phyloP scores from a whole-genome alignment of 2,113 vertebrate species.

The Patagioenas fasciata region DNA sequence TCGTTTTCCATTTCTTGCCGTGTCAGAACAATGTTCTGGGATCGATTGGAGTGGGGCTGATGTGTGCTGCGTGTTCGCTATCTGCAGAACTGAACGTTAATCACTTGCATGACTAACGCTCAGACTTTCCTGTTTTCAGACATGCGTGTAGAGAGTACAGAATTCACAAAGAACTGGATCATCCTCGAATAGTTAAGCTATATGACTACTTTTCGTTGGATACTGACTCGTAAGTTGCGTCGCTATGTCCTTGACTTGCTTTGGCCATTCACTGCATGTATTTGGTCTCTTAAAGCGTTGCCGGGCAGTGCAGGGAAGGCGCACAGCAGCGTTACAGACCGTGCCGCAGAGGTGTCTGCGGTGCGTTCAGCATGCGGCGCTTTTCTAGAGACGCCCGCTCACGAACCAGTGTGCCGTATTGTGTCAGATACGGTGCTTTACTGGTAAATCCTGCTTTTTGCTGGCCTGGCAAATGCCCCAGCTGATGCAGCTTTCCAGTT shows the following conservation, averaged over 20 bases:
- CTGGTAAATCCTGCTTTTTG: neutral
- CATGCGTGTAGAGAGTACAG: constrained; percentile 98
- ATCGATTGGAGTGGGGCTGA: neutral
- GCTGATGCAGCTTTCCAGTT: neutral
- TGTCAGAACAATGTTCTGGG: neutral
- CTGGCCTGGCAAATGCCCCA: neutral
- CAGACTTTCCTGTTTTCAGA: constrained; percentile 73
- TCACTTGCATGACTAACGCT: constrained; percentile 43
- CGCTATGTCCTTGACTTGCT: neutral
- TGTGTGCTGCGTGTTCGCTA: neutral
- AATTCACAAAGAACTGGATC: constrained; percentile 99
- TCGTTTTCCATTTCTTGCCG: neutral
- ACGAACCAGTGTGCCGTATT: neutral
- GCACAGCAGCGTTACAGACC: neutral
- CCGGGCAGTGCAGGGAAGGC: neutral
- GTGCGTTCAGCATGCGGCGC: neutral
- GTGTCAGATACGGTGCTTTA: neutral
- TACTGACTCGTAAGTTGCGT: constrained; percentile 94
- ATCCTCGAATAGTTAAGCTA: constrained; percentile 98
- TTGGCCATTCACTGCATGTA: neutral
- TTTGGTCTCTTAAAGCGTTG: neutral
- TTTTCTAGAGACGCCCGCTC: neutral
- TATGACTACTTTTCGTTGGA: constrained; percentile 99
- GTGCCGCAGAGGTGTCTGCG: neutral
- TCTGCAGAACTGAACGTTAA: neutral